phyloP scores from a whole-genome alignment of 2,888 invertebrate genomes.

The Myopa tessellatipennis region DNA sequence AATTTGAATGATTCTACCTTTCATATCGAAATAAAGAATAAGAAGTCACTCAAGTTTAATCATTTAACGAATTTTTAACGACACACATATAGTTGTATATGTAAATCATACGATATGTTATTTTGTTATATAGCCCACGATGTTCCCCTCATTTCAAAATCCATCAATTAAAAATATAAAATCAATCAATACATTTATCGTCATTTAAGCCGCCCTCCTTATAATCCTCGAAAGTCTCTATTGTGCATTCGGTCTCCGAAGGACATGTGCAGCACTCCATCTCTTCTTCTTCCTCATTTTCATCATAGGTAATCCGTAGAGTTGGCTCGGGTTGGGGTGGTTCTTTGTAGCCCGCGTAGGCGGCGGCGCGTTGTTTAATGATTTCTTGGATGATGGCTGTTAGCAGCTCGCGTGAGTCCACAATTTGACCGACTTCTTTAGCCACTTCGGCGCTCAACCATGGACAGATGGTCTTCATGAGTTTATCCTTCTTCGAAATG shows the following conservation, averaged over 20 bases:
- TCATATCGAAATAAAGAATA: no score
- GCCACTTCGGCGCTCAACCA: constrained; percentile 88
- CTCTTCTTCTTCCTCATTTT: constrained; percentile 44
- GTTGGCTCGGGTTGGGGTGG: no score
- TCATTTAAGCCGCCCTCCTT: not conserved
- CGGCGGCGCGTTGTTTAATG: constrained; percentile 77
- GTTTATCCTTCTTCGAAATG: constrained; percentile 70
- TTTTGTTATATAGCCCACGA: no score
- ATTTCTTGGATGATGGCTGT: constrained; percentile 84
- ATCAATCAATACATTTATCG: no score
- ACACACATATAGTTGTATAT: no score
- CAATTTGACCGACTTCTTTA: constrained; percentile 82
- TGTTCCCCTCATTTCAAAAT: no score
- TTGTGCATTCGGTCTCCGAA: constrained; percentile 44
- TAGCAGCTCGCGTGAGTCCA: constrained; percentile 83
- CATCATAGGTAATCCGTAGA: constrained; percentile 10
- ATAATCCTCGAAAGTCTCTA: not conserved
- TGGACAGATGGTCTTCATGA: constrained; percentile 78
- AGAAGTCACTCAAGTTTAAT: no score
- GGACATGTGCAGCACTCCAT: constrained; percentile 55
- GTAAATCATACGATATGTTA: no score
- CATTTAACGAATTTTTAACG: no score
- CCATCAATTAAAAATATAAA: no score
- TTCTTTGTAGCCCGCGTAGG: constrained; percentile 61
- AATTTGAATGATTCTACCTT: no score